phyloP scores from a whole-genome alignment of 1,140 invertebrate species.

The Philaenus spumarius region DNA sequence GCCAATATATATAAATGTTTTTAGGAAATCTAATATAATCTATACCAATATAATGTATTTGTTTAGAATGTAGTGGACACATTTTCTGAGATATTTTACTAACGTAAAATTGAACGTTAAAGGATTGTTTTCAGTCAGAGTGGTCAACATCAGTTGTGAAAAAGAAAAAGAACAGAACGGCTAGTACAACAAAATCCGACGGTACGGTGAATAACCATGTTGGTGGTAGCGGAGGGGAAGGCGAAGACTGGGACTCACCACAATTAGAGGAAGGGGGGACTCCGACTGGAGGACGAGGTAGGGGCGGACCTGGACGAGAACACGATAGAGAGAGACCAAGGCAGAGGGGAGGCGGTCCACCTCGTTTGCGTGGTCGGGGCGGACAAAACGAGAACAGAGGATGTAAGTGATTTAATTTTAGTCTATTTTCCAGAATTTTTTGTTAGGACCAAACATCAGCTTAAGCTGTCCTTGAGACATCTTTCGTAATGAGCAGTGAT shows the following conservation, averaged over 20 bases:
- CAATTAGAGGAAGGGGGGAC: conserved; percentile 34
- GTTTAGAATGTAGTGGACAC: neutral
- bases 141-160: conserved; percentile 77
- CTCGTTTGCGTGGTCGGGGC: conserved; percentile 43
- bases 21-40: too few species aligned
- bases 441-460: too few species aligned
- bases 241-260: conserved; percentile 41
- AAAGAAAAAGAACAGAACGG: conserved; percentile 57
- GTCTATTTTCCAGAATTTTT: too few species aligned
- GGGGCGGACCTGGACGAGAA: conserved; percentile 43
- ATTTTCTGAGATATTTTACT: neutral
- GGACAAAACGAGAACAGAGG: conserved; percentile 42
- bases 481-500: too few species aligned
- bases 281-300: conserved; percentile 41
- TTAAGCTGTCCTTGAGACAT: too few species aligned
- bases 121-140: conserved; percentile 49
- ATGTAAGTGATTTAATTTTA: conserved; percentile 38
- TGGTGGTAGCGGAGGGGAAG: conserved; percentile 26
- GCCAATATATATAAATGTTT: too few species aligned
- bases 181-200: conserved; percentile 27
- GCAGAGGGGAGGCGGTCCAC: conserved; percentile 42
- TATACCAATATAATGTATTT: too few species aligned
- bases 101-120: neutral
- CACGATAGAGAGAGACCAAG: conserved; percentile 41
- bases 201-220: conserved; percentile 20